phyloP scores from a whole-genome alignment of 2,888 invertebrate species.

The Campopleginae sp. region DNA sequence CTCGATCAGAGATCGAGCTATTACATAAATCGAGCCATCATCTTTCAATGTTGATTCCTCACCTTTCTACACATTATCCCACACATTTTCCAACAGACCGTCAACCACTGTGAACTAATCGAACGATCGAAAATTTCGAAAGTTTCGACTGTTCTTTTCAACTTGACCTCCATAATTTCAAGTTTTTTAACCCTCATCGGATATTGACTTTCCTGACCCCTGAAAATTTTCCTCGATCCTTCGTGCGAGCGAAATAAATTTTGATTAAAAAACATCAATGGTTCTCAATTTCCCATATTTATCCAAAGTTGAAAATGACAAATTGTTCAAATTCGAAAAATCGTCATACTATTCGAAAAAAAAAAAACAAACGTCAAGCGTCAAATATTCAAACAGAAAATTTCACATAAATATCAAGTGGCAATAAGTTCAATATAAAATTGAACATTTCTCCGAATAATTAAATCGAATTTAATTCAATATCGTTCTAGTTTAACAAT shows the following conservation, averaged over 20 bases:
- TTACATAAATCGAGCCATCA: constrained; percentile 75
- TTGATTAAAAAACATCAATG: too few species aligned
- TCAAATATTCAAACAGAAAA: not conserved
- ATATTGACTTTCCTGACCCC: not conserved
- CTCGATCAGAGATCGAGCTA: constrained; percentile 64
- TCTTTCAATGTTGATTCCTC: constrained; percentile 64
- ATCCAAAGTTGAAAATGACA: too few species aligned
- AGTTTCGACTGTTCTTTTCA: not conserved
- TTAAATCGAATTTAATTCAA: not conserved
- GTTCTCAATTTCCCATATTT: too few species aligned
- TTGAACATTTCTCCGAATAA: not conserved
- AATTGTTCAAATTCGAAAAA: not conserved
- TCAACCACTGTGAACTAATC: not conserved
- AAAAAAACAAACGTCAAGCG: not conserved
- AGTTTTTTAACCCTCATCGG: not conserved
- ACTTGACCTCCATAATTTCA: not conserved
- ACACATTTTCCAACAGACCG: not conserved
- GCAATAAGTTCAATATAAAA: not conserved
- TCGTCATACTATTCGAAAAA: not conserved
- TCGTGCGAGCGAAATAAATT: not conserved
- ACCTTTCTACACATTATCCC: constrained; percentile 33
- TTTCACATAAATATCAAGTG: not conserved
- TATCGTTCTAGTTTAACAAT: too few species aligned
- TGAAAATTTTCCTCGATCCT: not conserved
- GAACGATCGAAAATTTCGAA: not conserved